phyloP scores from a whole-genome alignment of 2,113 vertebrate species.

The Tragelaphus scriptus region DNA sequence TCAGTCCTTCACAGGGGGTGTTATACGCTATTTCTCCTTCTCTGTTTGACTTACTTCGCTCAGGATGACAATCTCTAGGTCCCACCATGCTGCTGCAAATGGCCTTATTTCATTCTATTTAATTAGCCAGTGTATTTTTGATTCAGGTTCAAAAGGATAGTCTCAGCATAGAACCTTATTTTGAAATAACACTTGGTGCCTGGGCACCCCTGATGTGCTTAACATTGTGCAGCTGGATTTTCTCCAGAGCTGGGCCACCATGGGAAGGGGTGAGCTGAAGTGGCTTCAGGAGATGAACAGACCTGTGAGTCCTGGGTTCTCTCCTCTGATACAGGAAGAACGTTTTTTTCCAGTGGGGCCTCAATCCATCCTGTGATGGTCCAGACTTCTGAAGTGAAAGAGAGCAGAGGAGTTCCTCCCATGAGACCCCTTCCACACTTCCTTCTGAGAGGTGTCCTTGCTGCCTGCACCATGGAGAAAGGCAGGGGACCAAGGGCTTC shows the following conservation, averaged over 20 bases:
- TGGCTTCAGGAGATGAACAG: background rate
- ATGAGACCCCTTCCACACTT: rapidly evolving
- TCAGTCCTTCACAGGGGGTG: background rate
- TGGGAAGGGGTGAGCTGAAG: rapidly evolving
- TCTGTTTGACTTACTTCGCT: background rate
- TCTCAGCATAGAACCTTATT: background rate
- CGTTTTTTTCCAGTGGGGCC: background rate
- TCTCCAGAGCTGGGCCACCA: background rate
- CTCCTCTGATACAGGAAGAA: background rate
- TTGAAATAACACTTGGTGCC: background rate
- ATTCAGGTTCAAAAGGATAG: background rate
- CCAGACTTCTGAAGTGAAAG: background rate
- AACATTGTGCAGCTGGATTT: background rate
- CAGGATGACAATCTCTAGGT: background rate
- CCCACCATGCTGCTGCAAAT: background rate
- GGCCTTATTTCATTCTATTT: background rate
- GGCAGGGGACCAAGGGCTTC: background rate
- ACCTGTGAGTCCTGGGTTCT: background rate
- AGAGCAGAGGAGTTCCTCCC: background rate
- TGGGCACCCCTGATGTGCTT: background rate
- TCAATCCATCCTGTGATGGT: rapidly evolving
- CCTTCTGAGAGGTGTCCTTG: rapidly evolving
- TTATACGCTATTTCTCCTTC: background rate
- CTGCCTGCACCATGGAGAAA: background rate
- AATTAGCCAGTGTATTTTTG: background rate